Conservation (phyloP, 2,888 invertebrate species). For the Drosophila acutilabella region DNA sequence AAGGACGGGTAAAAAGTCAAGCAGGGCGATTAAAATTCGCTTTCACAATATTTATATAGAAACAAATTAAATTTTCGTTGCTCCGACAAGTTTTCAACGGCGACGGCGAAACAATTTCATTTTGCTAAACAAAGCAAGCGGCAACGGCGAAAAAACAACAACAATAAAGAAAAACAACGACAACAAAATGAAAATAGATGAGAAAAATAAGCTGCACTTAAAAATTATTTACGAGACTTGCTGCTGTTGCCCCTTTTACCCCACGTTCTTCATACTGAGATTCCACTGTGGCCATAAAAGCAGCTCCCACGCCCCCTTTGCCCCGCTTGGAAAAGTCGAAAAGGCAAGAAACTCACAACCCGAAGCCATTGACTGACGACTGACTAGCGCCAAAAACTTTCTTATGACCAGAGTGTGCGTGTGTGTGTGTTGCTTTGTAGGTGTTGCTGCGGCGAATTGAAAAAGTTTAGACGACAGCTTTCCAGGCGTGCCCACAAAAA, state of each 20-base stretch:
- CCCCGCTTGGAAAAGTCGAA: slow-evolving; percentile 7
- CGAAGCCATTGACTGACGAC: slow-evolving; percentile 66
- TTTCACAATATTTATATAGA: slow-evolving; percentile 78
- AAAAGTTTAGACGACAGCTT: slow-evolving; percentile 69
- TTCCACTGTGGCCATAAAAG: slow-evolving; percentile 67
- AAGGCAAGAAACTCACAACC: slow-evolving; percentile 13
- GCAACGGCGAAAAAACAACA: slow-evolving; percentile 26
- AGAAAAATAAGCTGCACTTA: slow-evolving; percentile 71
- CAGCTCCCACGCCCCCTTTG: slow-evolving; percentile 5
- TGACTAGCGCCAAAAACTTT: slow-evolving; percentile 59
- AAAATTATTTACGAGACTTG: slow-evolving; percentile 72
- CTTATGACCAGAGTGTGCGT: slow-evolving; percentile 20
- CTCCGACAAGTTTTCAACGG: slow-evolving; percentile 62
- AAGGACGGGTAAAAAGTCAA: slow-evolving; percentile 45
- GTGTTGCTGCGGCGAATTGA: slow-evolving; percentile 76
- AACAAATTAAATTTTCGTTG: slow-evolving; percentile 75
- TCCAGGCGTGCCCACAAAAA: slow-evolving; percentile 14
- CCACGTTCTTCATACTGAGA: slow-evolving; percentile 25
- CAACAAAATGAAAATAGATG: slow-evolving; percentile 44
- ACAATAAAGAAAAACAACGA: slow-evolving; percentile 11
- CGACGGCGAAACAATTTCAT: slow-evolving; percentile 73
- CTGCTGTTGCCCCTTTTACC: not conserved
- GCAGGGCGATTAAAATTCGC: slow-evolving; percentile 74
- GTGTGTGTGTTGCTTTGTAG: slow-evolving; percentile 45
- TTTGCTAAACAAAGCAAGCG: slow-evolving; percentile 68